Evolutionary conservation across 2,888 invertebrate genomes (phyloP).

Genomic region (Scaptomyza parva): DNA sequence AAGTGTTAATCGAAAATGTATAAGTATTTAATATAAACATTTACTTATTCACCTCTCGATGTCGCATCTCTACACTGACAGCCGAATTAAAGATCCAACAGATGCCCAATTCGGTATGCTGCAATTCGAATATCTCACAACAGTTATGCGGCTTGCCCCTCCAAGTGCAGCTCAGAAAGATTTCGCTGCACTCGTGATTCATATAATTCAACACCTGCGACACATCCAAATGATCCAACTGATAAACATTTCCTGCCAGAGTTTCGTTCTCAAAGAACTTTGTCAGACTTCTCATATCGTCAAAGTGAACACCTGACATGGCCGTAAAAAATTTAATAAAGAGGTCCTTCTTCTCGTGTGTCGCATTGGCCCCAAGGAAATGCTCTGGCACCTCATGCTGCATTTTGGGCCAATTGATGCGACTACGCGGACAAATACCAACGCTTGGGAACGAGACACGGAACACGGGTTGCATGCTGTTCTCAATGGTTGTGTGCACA

Average conservation of each 20-base stretch:
- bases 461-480: conserved; percentile 79
- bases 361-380: conserved; percentile 74
- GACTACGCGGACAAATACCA: conserved; percentile 79
- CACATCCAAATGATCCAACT: conserved; percentile 75
- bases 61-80: conserved; percentile 52
- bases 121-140: conserved; percentile 84
- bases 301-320: conserved; percentile 62
- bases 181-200: conserved; percentile 78
- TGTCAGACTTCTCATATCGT: conserved; percentile 47
- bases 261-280: conserved; percentile 64
- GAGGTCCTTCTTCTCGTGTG: conserved; percentile 45
- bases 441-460: conserved; percentile 80
- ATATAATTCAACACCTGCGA: conserved; percentile 65
- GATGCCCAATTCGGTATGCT: conserved; percentile 85
- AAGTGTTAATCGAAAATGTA: neutral
- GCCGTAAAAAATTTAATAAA: conserved; percentile 74
- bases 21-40: neutral
- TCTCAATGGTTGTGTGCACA: conserved; percentile 80
- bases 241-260: conserved; percentile 47
- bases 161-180: conserved; percentile 85
- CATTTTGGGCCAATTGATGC: conserved; percentile 76
- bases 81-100: conserved; percentile 85
- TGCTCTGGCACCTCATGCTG: conserved; percentile 58
- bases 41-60: conserved; percentile 55
- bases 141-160: conserved; percentile 83